A percentile compares a stretch with the other conserved stretches of the same genome.
Evolutionary conservation across 2,113 vertebrate genomes (phyloP).

Genomic region (Chitala chitala): DNA sequence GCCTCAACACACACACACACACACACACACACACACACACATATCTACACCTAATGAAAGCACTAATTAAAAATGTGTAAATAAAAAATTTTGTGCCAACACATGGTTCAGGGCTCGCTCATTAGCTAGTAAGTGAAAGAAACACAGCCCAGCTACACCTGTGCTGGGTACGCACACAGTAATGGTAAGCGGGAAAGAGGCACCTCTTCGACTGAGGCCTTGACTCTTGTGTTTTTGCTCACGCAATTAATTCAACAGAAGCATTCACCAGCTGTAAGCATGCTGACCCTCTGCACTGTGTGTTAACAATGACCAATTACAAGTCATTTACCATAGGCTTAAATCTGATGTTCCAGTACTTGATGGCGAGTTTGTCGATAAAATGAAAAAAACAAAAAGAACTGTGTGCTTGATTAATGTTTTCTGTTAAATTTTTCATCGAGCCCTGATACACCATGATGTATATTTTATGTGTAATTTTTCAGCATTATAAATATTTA

Average conservation of each 20-base stretch:
- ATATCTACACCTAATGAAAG: no score
- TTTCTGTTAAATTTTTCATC: slow-evolving; percentile 23
- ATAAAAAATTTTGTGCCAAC: background rate
- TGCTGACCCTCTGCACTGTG: background rate
- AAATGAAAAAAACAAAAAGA: background rate
- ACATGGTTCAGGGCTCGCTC: background rate
- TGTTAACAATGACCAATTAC: background rate
- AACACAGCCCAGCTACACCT: no score
- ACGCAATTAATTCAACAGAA: background rate
- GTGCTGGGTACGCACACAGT: no score
- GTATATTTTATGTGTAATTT: slow-evolving; percentile 30
- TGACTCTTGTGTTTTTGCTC: no score
- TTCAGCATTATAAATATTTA: slow-evolving; percentile 21
- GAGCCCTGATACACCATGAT: slow-evolving; percentile 14
- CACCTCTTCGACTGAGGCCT: background rate
- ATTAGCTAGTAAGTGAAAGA: no score
- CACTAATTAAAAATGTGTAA: no score
- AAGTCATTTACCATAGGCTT: background rate
- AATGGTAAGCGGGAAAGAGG: background rate
- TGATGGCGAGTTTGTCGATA: background rate
- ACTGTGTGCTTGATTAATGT: slow-evolving; percentile 23
- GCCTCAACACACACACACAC: no score
- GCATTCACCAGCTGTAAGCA: background rate
- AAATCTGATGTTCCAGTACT: background rate
- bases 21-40: no score